Base-by-base conservation (phyloP, 2,888 invertebrate genomes). In the Dolomedes plantarius region DNA sequence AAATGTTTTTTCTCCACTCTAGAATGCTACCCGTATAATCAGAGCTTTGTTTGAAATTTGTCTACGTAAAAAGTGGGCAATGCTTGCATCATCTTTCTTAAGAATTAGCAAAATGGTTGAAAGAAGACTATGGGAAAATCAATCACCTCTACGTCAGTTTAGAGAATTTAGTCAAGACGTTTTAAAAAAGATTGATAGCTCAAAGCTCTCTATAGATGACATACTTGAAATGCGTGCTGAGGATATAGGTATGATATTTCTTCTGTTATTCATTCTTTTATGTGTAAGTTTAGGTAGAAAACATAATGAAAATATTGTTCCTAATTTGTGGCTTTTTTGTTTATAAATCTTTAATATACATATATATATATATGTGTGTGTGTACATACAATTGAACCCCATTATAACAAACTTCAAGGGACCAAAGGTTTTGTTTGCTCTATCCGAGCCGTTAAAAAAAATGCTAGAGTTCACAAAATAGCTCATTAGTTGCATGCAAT, bases 21-120 rank as follows among this genome's bases (percentile, higher is more conserved):
- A 98, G 95, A 99, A 98, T 92, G 95, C 97, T 9, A 95, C 95
- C 0, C 94, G 99, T 77, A 97, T 99, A 89, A 94, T 96, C 7
- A 93, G 99, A 56, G 98, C 98, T 0, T 92, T 99, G 41, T 99
- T 99, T 92, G 98, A 99, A 90, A 96, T 99, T 88, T 96, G 96
- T 0, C 92, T 98, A 6, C 94, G 96, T 32, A 95, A 95, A 90
- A 97, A 97, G 90, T 97, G 97, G 93, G 95, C 99, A 0, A 93
- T 96, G 88, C 94, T 98, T 93, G 95, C 99, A 0, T 95, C 94
- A 0, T 93, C 97, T 6, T 94, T 98, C 89, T 93, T 99, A 0
- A 94, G 94, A 89, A 94, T 99, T 90, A 95, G 97, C 39, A 97
- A 98, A 92, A 97, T 97, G 95, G 93, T 99, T 88, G 98, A 99